phyloP scores from a whole-genome alignment of 53 echinoderm and acorn worm genomes.

The Crossaster papposus region DNA sequence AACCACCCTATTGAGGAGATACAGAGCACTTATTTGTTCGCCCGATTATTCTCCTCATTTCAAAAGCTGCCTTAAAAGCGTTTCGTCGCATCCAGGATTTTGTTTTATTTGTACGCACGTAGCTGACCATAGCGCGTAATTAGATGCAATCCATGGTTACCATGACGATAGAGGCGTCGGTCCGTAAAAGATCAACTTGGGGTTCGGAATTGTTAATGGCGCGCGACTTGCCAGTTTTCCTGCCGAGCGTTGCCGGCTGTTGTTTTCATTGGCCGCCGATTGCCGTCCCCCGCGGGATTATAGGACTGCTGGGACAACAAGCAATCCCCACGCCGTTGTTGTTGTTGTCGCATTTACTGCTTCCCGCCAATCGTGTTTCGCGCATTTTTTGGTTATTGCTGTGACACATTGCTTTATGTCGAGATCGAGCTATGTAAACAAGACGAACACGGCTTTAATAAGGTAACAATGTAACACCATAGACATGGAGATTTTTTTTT shows the following conservation, averaged over 20 bases:
- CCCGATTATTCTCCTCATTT: background rate
- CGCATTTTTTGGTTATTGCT: background rate
- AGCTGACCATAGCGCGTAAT: background rate
- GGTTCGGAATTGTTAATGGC: conserved; percentile 30
- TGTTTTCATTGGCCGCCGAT: conserved; percentile 29
- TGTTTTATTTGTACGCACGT: background rate
- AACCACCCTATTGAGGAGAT: too few species aligned
- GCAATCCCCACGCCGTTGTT: background rate
- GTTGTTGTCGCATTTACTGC: conserved; percentile 4
- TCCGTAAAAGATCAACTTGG: conserved; percentile 12
- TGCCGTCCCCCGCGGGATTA: conserved; percentile 5
- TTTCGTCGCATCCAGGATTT: background rate
- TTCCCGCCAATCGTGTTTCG: conserved; percentile 8
- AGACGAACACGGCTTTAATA: background rate
- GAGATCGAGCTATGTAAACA: background rate
- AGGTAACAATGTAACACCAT: background rate
- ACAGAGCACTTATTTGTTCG: background rate
- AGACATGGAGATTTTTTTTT: too few species aligned
- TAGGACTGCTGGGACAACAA: conserved; percentile 30
- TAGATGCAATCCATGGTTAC: conserved; percentile 26
- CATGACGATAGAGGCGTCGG: conserved; percentile 36
- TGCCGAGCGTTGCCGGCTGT: background rate
- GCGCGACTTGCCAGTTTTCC: background rate
- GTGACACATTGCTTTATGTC: background rate
- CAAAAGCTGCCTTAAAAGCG: background rate